Percentiles rank a stretch among this genome's conserved stretches.
phyloP scores from a whole-genome alignment of 1,140 invertebrate genomes.

The Sycophila sp. region DNA sequence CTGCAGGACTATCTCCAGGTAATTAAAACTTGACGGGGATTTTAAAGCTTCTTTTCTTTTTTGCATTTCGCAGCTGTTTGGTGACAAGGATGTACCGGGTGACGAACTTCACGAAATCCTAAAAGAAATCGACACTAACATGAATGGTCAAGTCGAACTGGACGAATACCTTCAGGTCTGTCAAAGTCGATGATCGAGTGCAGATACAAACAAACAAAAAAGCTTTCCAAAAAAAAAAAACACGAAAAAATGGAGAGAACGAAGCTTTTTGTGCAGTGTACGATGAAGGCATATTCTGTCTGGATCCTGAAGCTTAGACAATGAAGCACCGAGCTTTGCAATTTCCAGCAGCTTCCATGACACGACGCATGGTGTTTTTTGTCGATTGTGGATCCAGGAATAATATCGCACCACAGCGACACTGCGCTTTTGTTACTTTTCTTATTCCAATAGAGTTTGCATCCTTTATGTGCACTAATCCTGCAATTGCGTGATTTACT shows the following conservation, averaged over 20 bases:
- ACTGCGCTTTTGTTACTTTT: slow-evolving; percentile 19
- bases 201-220: neutral
- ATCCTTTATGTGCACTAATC: slow-evolving; percentile 14
- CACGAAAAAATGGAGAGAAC: neutral
- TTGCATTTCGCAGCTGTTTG: slow-evolving; percentile 78
- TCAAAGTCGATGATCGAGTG: slow-evolving; percentile 39
- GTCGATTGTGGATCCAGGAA: neutral
- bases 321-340: neutral
- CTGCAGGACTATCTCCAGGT: slow-evolving; percentile 80
- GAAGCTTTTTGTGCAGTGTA: slow-evolving; percentile 26
- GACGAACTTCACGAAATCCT: slow-evolving; percentile 97
- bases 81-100: slow-evolving; percentile 89
- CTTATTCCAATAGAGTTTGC: slow-evolving; percentile 20
- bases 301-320: neutral
- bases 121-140: slow-evolving; percentile 97
- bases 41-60: slow-evolving; percentile 56
- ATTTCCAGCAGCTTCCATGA: neutral
- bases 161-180: slow-evolving; percentile 98
- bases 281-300: slow-evolving; percentile 1
- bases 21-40: slow-evolving; percentile 57
- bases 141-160: slow-evolving; percentile 98
- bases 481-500: neutral
- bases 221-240: neutral
- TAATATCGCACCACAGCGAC: neutral
- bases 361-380: neutral